Base-by-base conservation (phyloP, 2,113 vertebrate species). In the Piaya cayana region DNA sequence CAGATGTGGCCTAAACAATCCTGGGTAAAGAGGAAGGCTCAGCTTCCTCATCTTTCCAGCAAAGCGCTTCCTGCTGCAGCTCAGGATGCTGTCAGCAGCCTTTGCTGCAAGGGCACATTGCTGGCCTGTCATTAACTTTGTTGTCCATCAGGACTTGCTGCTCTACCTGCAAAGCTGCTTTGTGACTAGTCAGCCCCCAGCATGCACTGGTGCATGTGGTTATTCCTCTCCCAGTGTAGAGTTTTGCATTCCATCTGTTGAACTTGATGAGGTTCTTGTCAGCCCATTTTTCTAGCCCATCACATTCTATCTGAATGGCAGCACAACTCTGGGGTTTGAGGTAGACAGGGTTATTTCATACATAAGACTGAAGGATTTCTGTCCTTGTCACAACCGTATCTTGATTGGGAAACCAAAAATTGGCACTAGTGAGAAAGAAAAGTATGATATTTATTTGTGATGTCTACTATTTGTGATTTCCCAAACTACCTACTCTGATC, bases 101-200 rank as follows among this genome's bases (percentile, higher is more conserved):
- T 52, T 39, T 92, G 74, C 82, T 75, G 53, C 85, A 23, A 47
- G 75, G 74, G 17, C 26, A 5, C 1, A 0, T 56, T 72, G 32
- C 36, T 78, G 53, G 21, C 1, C 1, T 1, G 0, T 7, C 20
- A 34, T 79, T 8, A 13, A 0, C 6, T 63, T 69, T 29, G 15
- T 37, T 74, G 36, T 52, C 47, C 11, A 12, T 49, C 32, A 34
- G 34, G 59, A 49, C 53, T 43, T 26, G 8, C 23, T 16, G 15
- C 43, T 69, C 50, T 37, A 11, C 47, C 47, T n/a, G 37, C 30
- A 67, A 6, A 93, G 59, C 68, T 95, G 36, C 14, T 83, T 65
- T 53, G 37, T 47, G 20, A 26, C 16, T 12, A 8, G 43, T 49
- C 20, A 72, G 59, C 19, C 16, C 49, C n/a, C 30, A 62, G 0